phyloP scores from a whole-genome alignment of 2,797 vertebrate genomes.

The Benthosema pterotum region DNA sequence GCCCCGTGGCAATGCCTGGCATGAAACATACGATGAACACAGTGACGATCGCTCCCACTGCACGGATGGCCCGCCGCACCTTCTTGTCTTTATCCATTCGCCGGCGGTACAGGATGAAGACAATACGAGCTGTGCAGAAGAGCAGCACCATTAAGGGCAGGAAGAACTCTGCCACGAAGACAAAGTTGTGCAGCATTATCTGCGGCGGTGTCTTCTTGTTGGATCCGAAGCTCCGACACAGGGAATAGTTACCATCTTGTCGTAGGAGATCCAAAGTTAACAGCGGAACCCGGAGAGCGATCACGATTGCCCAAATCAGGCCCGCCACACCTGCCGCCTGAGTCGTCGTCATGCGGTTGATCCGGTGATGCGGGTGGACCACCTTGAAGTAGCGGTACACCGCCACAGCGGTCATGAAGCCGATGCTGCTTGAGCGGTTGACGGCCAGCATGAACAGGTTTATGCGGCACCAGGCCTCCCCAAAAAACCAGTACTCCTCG shows the following conservation, averaged over 20 bases:
- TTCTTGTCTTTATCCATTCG: slow-evolving; percentile 51
- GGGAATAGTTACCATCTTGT: accelerated
- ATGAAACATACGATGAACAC: slow-evolving; percentile 80
- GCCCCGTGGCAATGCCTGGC: slow-evolving; percentile 66
- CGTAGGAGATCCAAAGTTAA: slow-evolving; percentile 46
- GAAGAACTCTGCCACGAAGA: slow-evolving; percentile 71
- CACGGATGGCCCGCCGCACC: slow-evolving; percentile 49
- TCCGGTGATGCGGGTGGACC: slow-evolving; percentile 70
- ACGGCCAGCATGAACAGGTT: slow-evolving; percentile 76
- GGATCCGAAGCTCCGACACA: slow-evolving; percentile 69
- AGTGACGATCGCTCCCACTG: slow-evolving; percentile 46
- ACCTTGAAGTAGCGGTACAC: slow-evolving; percentile 81
- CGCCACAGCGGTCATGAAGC: slow-evolving; percentile 75
- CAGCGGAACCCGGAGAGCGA: slow-evolving; percentile 70
- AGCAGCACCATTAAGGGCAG: slow-evolving; percentile 72
- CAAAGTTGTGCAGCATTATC: slow-evolving; percentile 62
- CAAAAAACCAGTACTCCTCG: slow-evolving; percentile 61
- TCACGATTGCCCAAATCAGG: slow-evolving; percentile 63
- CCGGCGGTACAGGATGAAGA: slow-evolving; percentile 52
- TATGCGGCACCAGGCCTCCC: slow-evolving; percentile 57
- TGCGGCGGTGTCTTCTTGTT: background rate
- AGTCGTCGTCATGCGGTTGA: slow-evolving; percentile 46
- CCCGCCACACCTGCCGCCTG: slow-evolving; percentile 23
- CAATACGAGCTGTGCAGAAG: slow-evolving; percentile 70
- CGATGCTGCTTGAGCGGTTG: slow-evolving; percentile 75